Percentiles rank a stretch among this genome's conserved stretches.
Evolutionary conservation across 2,113 vertebrate genomes (phyloP).

Genomic region (Cyanoramphus novaezelandiae): DNA sequence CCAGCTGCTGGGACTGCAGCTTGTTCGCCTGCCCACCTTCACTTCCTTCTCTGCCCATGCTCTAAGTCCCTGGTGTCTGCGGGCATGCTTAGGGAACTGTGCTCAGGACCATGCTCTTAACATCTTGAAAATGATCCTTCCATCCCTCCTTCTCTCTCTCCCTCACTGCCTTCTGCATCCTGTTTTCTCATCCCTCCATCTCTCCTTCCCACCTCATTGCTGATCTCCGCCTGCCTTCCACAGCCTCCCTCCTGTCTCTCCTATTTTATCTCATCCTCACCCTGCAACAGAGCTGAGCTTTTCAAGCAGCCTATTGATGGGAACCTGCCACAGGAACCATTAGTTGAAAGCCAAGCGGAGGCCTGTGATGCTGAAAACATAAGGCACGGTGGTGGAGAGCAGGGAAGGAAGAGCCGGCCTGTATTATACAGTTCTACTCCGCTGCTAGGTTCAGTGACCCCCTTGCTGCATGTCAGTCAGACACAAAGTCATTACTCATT

Average conservation of each 20-base stretch:
- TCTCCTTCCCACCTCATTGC: background rate
- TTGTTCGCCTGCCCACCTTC: background rate
- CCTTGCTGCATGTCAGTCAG: background rate
- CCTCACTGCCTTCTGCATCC: background rate
- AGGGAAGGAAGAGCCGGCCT: background rate
- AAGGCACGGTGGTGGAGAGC: background rate
- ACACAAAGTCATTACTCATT: background rate
- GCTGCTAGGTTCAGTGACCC: background rate
- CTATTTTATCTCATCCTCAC: background rate
- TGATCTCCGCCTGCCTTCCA: background rate
- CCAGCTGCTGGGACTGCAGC: fast-evolving
- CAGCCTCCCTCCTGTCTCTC: background rate
- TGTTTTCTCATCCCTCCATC: background rate
- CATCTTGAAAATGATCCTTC: background rate
- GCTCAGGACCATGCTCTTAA: background rate
- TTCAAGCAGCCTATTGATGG: background rate
- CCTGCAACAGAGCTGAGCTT: background rate
- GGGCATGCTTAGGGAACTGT: background rate
- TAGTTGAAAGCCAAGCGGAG: background rate
- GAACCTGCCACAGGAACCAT: slow-evolving; percentile 13
- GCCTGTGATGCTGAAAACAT: slow-evolving; percentile 6
- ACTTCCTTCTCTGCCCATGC: background rate
- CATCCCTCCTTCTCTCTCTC: background rate
- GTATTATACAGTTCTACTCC: background rate
- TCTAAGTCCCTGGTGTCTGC: background rate